Base-by-base conservation (phyloP, 2,113 vertebrate genomes). In the Ramphastos sulfuratus region DNA sequence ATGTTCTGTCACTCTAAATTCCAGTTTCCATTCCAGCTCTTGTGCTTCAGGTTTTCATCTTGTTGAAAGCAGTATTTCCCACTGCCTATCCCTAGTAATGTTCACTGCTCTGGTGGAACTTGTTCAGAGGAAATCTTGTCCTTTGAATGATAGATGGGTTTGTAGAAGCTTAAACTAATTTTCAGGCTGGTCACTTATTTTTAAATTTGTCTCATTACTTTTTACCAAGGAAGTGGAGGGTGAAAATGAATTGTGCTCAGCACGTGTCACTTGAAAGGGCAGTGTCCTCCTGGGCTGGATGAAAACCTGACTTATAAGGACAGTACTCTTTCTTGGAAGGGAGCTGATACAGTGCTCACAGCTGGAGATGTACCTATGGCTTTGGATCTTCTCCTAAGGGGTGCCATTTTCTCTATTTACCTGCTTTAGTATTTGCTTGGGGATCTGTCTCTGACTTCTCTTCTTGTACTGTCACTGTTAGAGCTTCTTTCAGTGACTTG, bases 131-230 rank as follows among this genome's bases (percentile, higher is more conserved):
- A 82, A 82, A n/a, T 89, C n/a, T 44, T 59, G 33, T 70, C 31
- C 55, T 31, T 85, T 92, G 42, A 91, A 69, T 79, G 81, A 63
- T 70, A 71, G 35, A 79, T 73, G 66, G n/a, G 20, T 89, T 84
- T 90, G 55, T 18, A 87, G 89, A 86, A 79, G 81, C 59, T 80
- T 75, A 91, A 92, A 82, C 27, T 46, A 21, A 25, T 94, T 93
- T 90, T 77, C 60, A 88, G 54, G 52, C 75, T 81, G 56, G 64
- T 91, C 60, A 25, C 35, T 91, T n/a, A 23, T 74, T 94, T 94
- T 91, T 33, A 83, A 85, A 80, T 79, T 85, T 91, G 67, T 74
- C 35, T 50, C 24, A 60, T 92, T 92, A 54, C 33, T 74, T 81
- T 93, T 83, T 86, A 66, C 42, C 52, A 64, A 77, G 50, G 55